Base-by-base conservation (phyloP, 2,888 invertebrate species). In the Cosmopolites sordidus region DNA sequence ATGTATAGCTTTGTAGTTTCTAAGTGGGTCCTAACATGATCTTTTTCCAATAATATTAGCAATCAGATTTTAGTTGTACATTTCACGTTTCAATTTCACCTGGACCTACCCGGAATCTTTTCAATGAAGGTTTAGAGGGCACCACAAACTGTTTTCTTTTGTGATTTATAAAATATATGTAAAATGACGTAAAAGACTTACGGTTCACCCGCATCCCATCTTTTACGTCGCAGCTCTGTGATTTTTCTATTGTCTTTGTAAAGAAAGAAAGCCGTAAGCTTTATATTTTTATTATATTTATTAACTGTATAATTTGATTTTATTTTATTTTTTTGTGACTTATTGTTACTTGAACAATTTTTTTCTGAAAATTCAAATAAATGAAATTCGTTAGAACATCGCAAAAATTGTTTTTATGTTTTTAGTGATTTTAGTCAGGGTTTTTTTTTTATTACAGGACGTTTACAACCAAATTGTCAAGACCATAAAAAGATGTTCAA, bases 171-270 rank as follows among this genome's bases (percentile, higher is more conserved):
- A 54, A 58, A 33, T 33, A 33, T 63, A 61, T 59, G 56, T 54
- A 42, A 54, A 45, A 45, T 43, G 58, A 52, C 46, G 55, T 29
- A 46, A 48, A 51, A 54, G 16, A 16, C 50, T n/a, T 51, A 49
- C 54, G 41, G 49, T 30, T 14, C 16, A 49, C 41, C 48, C 53
- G 59, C 56, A 8, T 22, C 22, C 59, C 45, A 45, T 52, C 38
- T 58, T 46, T 49, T 58, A 47, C 58, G 60, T 60, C 58, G 55
- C 57, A 53, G 60, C 61, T 63, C 63, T 64, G 63, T 63, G 64
- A 64, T 64, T 64, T 60, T 57, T 60, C 52, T 63, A 61, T 64
- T 61, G 60, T 60, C 61, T 62, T 60, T 62, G 60, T 56, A 52
- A 55, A 60, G 61, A 61, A 56, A 49, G 27, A 47, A 56, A 52